Base-by-base conservation (phyloP, 2,797 vertebrate species). In the Chelon labrosus region DNA sequence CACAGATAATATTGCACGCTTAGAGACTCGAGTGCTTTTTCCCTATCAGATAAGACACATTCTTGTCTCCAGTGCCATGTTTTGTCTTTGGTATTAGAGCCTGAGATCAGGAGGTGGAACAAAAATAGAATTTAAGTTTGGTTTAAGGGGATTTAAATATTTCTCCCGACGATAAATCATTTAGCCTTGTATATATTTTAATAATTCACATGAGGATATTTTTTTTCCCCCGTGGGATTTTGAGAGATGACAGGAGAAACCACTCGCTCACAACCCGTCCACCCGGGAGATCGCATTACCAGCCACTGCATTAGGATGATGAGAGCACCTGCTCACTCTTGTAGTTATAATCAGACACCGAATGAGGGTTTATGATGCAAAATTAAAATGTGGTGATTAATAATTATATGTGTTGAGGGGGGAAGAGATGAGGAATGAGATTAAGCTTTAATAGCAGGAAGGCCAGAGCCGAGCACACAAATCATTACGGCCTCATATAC, bases 341-440 rank as follows among this genome's bases (percentile, higher is more conserved):
- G 57, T 17, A 56, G 55, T 76, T 80, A 81, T 81, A 76, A 87
- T 75, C 69, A 73, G 65, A 73, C 50, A 58, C 52, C 25, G 47
- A 79, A 77, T 75, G 60, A 52, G 79, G 85, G 82, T 70, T 65
- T 74, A 65, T 60, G 56, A 44, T 44, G 70, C 68, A 52, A 67
- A 84, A 90, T 88, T 84, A 75, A 88, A 88, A 91, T 55, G 59
- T 57, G 74, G 65, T 79, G 85, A 89, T 88, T 87, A 87, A 78
- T 85, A 78, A 85, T 87, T 63, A 55, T 54, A 46, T 64, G 62
- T 59, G 52, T 37, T 41, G 63, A 70, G 60, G 64, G 65, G 39
- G 47, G 70, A 51, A 52, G 60, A 59, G 80, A 69, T 73, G 49
- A 38, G 25, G 57, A 67, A 20, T 27, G 42, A 83, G 66, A 77